phyloP scores from a whole-genome alignment of 1,140 invertebrate genomes.

The Anadara kagoshimensis region DNA sequence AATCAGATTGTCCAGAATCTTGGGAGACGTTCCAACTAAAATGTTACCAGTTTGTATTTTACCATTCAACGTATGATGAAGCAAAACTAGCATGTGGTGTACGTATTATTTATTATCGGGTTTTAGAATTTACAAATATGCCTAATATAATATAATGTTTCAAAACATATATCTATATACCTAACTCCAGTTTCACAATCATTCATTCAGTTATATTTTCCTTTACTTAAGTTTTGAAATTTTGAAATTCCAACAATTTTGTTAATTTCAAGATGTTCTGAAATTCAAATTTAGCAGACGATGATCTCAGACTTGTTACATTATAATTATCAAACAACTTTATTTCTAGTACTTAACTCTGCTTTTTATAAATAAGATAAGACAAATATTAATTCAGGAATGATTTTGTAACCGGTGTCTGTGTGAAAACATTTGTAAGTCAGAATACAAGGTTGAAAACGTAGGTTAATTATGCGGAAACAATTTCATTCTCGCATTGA shows the following conservation, averaged over 20 bases:
- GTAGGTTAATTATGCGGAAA: no score
- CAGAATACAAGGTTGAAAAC: no score
- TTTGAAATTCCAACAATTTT: not conserved
- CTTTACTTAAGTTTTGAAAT: not conserved
- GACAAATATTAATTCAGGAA: no score
- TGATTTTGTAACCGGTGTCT: no score
- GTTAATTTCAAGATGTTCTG: not conserved
- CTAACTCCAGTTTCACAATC: no score
- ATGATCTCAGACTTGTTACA: no score
- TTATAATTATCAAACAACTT: no score
- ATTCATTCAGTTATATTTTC: not conserved
- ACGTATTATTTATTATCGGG: not conserved
- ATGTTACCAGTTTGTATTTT: conserved; percentile 48
- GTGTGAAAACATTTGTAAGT: no score
- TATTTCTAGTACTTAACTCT: no score
- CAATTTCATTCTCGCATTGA: no score
- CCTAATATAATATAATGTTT: not conserved
- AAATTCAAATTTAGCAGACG: not conserved
- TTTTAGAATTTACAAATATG: not conserved
- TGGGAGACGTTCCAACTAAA: conserved; percentile 33
- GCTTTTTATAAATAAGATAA: no score
- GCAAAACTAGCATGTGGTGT: conserved; percentile 39
- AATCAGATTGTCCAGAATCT: conserved; percentile 34
- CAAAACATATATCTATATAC: not conserved
- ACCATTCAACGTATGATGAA: conserved; percentile 32